These are phyloP conservation scores for Whitmania pigra DNA, from an alignment of 1,140 invertebrate genomes.

Conservation along the genomic window DNA sequence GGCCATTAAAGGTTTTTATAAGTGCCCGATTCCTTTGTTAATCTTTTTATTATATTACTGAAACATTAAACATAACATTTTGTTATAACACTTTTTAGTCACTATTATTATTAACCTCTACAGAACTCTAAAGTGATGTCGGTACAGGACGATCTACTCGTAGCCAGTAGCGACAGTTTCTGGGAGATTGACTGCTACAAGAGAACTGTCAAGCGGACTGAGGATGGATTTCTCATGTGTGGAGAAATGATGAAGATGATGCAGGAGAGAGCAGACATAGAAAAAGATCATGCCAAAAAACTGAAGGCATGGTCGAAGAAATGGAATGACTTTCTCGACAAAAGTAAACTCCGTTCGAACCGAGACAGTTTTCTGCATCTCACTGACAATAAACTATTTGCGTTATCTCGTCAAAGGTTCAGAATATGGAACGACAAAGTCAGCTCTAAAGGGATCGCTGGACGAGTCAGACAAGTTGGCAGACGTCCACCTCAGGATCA, in stretches of 20 bases:
- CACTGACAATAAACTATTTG: background rate
- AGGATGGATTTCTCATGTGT: constrained; percentile 85
- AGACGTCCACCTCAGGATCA: constrained; percentile 74
- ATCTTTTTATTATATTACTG: no score
- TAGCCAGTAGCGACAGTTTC: constrained; percentile 61
- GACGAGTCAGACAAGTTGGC: constrained; percentile 78
- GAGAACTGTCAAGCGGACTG: constrained; percentile 80
- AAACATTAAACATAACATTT: no score
- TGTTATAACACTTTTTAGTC: no score
- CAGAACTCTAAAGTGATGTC: constrained; percentile 30
- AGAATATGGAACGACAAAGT: constrained; percentile 90
- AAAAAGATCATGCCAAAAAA: constrained; percentile 85
- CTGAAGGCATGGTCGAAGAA: constrained; percentile 88
- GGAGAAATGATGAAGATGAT: constrained; percentile 76
- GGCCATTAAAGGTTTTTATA: no score
- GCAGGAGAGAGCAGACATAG: constrained; percentile 77
- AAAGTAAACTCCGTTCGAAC: constrained; percentile 49
- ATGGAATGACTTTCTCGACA: constrained; percentile 92
- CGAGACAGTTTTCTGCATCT: background rate
- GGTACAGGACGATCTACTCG: constrained; percentile 33
- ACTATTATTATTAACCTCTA: no score
- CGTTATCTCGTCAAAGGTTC: constrained; percentile 51
- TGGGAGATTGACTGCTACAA: constrained; percentile 97
- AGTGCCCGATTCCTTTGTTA: no score
- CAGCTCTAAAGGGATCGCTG: constrained; percentile 86